Evolutionary conservation across 2,797 vertebrate genomes (phyloP), one percentile per base, ranked within the genome.

Genomic region (Gambelia wislizenii): DNA sequence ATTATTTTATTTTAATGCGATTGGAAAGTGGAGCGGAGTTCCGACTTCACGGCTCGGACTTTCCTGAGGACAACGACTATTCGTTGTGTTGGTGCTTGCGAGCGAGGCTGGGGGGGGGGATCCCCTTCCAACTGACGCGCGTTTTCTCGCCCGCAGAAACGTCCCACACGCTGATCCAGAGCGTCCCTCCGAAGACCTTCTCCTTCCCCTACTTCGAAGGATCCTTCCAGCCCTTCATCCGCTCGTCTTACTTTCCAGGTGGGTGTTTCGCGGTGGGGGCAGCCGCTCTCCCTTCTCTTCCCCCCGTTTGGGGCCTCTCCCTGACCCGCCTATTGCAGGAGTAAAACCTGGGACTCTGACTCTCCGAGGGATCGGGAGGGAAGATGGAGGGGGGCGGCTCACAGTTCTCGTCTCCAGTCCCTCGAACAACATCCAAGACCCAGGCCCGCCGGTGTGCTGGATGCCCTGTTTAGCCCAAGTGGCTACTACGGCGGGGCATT

Each of bases 221-320:
- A 54, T 97, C 97, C 75, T 98, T 99, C 90, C 98, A 98, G 93
- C 99, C 98, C n/a, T 98, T 99, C 95, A 96, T 98, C 97, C 97
- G 98, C 93, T 98, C 98, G 1, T 98, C 99, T 0, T 99, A 98
- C 91, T 98, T 99, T 91, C 98, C 99, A 98, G 98, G 99, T 99
- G 94, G 95, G 98, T 97, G 75, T 64, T 6, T 16, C 0, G 0
- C 20, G 49, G 0, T 0, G 0, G 1, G 3, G 42, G 39, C 4
- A 44, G 74, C n/a, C n/a, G 12, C 42, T 47, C 2, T 2, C 10
- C 67, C 27, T 10, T 12, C 22, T 30, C 25, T 36, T 2, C 39
- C 18, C 52, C 2, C 52, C 49, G 6, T 49, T 49, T 49, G 49
- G 49, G 49, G 49, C 49, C 12, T 10, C 49, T 49, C 49, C 1